A percentile compares a stretch with the other conserved stretches of the same genome.
phyloP scores from a whole-genome alignment of 2,113 vertebrate genomes.

The Macaca fascicularis region T2T-MFA8v1.1 NC_088384.1:74169001-74169500 shows the following conservation, averaged over 20 bases:
- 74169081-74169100: conserved; percentile 21
- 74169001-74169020: background rate
- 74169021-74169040: background rate
- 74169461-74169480: background rate
- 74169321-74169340: background rate
- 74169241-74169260: background rate
- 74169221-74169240: conserved; percentile 53
- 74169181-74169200: conserved; percentile 27
- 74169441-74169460: background rate
- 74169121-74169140: background rate
- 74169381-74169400: background rate
- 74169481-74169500: background rate
- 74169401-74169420: background rate
- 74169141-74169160: background rate
- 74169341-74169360: background rate
- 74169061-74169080: conserved; percentile 33
- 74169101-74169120: background rate
- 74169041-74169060: conserved; percentile 12
- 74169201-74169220: conserved; percentile 18
- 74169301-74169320: background rate
- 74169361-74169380: background rate
- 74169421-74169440: too few relatives aligned
- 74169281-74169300: background rate
- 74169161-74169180: conserved; percentile 18
- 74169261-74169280: background rate